Percentiles rank a stretch among this genome's conserved stretches.
Conservation (phyloP, 2,888 invertebrate genomes). For the Thumatha senex region DNA sequence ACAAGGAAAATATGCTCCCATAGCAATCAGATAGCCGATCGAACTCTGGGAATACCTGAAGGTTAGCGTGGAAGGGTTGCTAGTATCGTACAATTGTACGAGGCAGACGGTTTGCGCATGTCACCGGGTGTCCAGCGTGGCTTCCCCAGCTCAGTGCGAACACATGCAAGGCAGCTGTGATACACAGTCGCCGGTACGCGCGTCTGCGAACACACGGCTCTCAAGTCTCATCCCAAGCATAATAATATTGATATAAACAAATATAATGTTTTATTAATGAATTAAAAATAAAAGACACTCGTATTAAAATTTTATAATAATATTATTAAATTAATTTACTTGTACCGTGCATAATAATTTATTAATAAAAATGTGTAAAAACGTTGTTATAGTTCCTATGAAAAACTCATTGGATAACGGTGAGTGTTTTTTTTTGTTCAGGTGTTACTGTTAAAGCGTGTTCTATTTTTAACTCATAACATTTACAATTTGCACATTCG, state of each 20-base stretch:
- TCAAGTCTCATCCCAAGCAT: conserved; percentile 13
- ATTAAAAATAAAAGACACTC: conserved; percentile 5
- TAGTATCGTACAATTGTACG: no score
- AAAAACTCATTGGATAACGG: conserved; percentile 58
- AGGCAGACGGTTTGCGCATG: conserved; percentile 8
- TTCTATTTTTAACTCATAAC: no score
- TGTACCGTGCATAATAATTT: conserved; percentile 28
- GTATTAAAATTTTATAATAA: background rate
- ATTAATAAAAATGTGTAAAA: conserved; percentile 61
- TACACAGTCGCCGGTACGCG: conserved; percentile 36
- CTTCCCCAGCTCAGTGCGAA: background rate
- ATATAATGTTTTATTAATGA: conserved; percentile 16
- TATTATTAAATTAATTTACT: background rate
- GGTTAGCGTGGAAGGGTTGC: no score
- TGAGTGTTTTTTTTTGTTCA: conserved; percentile 35
- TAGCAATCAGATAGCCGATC: no score
- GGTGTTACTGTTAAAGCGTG: no score
- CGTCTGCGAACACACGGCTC: conserved; percentile 28
- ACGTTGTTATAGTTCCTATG: conserved; percentile 62
- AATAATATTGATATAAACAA: conserved; percentile 22
- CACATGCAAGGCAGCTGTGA: background rate
- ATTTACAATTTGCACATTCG: no score
- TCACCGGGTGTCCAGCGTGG: conserved; percentile 1
- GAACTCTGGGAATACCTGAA: no score
- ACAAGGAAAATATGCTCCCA: no score